Evolutionary conservation across 2,888 invertebrate species (phyloP).

Genomic region (Dryocosmus kuriphilus): DNA sequence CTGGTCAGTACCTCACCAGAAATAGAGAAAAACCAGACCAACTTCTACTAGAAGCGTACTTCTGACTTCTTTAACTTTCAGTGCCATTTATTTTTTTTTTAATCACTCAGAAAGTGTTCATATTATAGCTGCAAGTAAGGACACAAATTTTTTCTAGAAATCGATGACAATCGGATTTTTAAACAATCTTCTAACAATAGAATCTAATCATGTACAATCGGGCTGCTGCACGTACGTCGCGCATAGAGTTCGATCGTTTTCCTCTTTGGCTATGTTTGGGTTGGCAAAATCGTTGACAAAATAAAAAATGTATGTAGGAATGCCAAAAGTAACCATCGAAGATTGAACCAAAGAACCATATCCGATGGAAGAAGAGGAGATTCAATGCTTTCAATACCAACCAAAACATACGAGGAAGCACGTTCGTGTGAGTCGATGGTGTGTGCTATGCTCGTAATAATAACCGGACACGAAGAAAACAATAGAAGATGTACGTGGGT

Average conservation of each 20-base stretch:
- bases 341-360: background rate
- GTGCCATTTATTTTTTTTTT: too few relatives aligned
- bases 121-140: too few relatives aligned
- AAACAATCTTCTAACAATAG: background rate
- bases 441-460: slow-evolving; percentile 12
- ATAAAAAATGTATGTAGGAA: slow-evolving; percentile 14
- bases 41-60: too few relatives aligned
- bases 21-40: too few relatives aligned
- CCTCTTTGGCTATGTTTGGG: background rate
- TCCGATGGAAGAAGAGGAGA: slow-evolving; percentile 9
- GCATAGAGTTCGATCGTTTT: background rate
- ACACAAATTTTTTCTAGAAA: too few relatives aligned
- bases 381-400: slow-evolving; percentile 22
- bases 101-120: too few relatives aligned
- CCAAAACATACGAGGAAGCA: background rate
- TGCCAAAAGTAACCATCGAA: background rate
- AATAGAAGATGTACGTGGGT: slow-evolving; percentile 15
- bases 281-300: slow-evolving; percentile 22
- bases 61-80: too few relatives aligned
- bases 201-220: background rate
- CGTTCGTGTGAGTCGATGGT: background rate
- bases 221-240: background rate
- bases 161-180: background rate
- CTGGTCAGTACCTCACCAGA: too few relatives aligned
- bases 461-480: slow-evolving; percentile 23